Evolutionary conservation across 2,797 vertebrate genomes (phyloP), one percentile per base, ranked within the genome.

Genomic region (Sebastes minor): DNA sequence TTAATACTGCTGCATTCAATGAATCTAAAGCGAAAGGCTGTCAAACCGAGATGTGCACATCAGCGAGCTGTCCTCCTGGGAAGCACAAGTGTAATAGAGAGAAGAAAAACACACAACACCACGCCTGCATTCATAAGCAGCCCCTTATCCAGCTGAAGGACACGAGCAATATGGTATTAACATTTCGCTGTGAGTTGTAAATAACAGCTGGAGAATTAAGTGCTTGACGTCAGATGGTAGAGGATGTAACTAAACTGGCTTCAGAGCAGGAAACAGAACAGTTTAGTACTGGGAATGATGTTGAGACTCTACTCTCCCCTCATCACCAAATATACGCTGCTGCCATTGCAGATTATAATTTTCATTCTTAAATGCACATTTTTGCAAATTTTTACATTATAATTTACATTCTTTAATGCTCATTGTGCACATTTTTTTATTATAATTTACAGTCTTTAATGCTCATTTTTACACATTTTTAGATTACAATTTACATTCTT

Each of bases 11-110:
- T 33, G 53, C 64, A 61, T 85, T 76, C 72, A 85, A 75, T 86
- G 81, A 81, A 64, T 91, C 38, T n/a, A 78, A 87, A 88, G 64
- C 28, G 77, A 76, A 46, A 89, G 82, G 46, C 80, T 89, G 82
- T 88, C 86, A 82, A 59, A 85, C 18, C 42, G 65, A 83, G 77
- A 87, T 83, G 74, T 57, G 89, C 71, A 74, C 57, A 81, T 89
- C 84, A 84, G 57, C 16, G 56, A 77, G 76, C 74, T 67, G 65
- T 81, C 65, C 82, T 84, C 72, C 65, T 14, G 74, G 78, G 78
- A 92, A 79, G 86, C 42, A 63, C 76, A 55, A 81, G 62, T 33
- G 80, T 75, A 81, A 89, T 49, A 71, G 68, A 83, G 71, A 71
- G 72, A 81, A 68, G 76, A 78, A 89, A n/a, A 25, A 38, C 33